Evolutionary conservation across 2,797 vertebrate species (phyloP), one percentile per base, ranked within the genome.

Genomic region (Channallabes apus): DNA sequence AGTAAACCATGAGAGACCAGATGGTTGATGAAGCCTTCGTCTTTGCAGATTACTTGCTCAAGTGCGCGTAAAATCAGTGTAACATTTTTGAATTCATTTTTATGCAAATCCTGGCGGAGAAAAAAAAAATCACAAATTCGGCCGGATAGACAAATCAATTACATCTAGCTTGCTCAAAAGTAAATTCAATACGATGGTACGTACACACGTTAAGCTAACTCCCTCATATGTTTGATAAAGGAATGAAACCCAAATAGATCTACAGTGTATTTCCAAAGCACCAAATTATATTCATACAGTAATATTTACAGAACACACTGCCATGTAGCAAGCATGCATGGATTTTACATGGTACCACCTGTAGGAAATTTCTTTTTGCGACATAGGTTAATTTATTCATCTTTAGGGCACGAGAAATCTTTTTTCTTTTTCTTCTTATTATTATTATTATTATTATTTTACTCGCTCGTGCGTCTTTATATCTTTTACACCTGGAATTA

Each of bases 1-100:
- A 95, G 89, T 68, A 97, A 89, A 59, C 96, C 94, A 88, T 96
- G 94, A 65, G 94, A 90, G 83, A 96, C 88, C 46, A 96, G 85
- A 85, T 93, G 87, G 38, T 91, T 90, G 2, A 86, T 89, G 41
- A 86, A 89, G 87, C 94, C 90, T 46, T 87, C 84, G 35, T 93
- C 90, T 18, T 85, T 94, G 82, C 78, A 91, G 51, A 93, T 88
- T 85, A 94, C 94, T n/a, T 86, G 73, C 84, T 95, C 95, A 86
- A 97, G 75, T 62, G 95, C 95, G 85, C 93, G 95, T 90, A 97
- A 86, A 82, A 96, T 85, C 32, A 96, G 82, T 0, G 93, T 94
- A 56, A 95, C 90, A 20, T 92, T 89, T 75, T 73, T 82, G n/a
- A 96, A 96, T 58, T 95, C 92, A 27, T 94, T 94, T 89, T 89